Percentiles rank a stretch among this genome's conserved stretches.
These are phyloP conservation scores for Phanerotoma sp. DNA, from an alignment of 2,888 invertebrate genomes.

Conservation along the genomic window DNA sequence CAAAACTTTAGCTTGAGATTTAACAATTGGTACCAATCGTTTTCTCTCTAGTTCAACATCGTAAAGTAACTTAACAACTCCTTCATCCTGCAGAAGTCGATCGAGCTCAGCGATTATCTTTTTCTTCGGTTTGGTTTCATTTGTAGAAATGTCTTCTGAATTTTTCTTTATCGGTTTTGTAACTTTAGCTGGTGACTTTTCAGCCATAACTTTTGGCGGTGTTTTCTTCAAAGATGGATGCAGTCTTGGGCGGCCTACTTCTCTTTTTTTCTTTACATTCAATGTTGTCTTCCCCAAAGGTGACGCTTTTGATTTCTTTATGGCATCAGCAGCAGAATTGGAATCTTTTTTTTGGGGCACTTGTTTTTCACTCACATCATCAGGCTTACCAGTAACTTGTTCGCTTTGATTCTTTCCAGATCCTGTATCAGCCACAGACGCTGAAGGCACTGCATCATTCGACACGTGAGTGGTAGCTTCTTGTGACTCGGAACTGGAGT, in stretches of 20 bases:
- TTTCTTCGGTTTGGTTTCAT: constrained; percentile 53
- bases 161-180: constrained; percentile 28
- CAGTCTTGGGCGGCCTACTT: constrained; percentile 16
- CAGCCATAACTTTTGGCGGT: constrained; percentile 32
- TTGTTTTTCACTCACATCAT: not conserved
- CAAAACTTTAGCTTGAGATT: constrained; percentile 53
- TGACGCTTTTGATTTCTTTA: constrained; percentile 16
- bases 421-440: not conserved
- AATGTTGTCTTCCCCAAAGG: constrained; percentile 19
- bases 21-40: constrained; percentile 51
- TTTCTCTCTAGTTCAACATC: constrained; percentile 65
- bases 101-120: constrained; percentile 73
- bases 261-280: constrained; percentile 28
- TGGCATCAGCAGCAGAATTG: not conserved
- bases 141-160: constrained; percentile 24
- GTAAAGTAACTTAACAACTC: constrained; percentile 83
- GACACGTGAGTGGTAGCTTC: not conserved
- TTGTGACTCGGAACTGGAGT: constrained; percentile 4
- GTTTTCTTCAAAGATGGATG: constrained; percentile 31
- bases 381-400: not conserved
- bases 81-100: constrained; percentile 78
- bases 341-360: not conserved
- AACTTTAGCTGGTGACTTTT: constrained; percentile 33
- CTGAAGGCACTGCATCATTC: constrained; percentile 14
- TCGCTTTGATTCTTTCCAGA: not conserved